phyloP scores from a whole-genome alignment of 2,113 vertebrate species.

The Neolamprologus modestus region DNA sequence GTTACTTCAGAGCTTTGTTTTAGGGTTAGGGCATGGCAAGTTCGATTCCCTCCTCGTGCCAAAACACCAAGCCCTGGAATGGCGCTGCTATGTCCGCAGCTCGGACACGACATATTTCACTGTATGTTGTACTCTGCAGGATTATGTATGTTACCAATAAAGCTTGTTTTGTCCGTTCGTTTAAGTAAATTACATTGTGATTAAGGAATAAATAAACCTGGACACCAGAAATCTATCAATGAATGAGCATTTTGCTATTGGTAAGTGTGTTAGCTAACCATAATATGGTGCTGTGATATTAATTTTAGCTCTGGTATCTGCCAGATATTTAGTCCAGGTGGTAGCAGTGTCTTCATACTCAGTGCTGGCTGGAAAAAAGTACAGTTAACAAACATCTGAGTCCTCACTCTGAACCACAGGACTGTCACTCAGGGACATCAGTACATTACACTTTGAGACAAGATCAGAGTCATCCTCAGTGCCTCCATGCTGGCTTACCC shows the following conservation, averaged over 20 bases:
- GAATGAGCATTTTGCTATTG: background rate
- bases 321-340: background rate
- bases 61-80: background rate
- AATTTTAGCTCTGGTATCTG: background rate
- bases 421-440: background rate
- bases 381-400: background rate
- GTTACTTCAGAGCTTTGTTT: background rate
- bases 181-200: background rate
- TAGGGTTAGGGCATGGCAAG: background rate
- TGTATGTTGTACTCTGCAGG: background rate
- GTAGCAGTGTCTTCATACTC: background rate
- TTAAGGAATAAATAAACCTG: background rate
- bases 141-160: background rate
- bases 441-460: background rate
- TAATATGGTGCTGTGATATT: background rate
- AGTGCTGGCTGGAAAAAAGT: background rate
- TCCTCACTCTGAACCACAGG: background rate
- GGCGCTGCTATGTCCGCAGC: accelerated
- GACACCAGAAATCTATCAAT: background rate
- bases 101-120: background rate
- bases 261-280: background rate
- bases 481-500: background rate
- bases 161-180: background rate
- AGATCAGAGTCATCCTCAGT: background rate
- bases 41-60: background rate